Evolutionary conservation across 1,140 invertebrate species (phyloP).

Genomic region (Micrasema longulum): DNA sequence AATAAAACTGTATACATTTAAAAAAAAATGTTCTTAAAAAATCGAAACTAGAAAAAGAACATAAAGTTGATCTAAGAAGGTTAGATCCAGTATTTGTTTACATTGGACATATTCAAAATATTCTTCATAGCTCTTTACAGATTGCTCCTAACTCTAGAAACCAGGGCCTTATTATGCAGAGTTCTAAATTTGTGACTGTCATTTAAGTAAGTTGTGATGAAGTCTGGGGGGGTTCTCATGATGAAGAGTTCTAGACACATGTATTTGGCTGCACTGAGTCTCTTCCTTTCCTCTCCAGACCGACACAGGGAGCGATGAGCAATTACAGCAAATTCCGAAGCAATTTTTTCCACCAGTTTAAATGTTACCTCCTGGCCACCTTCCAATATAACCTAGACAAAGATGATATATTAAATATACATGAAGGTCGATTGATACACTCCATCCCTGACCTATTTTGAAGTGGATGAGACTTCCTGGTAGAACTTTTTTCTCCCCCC

Average conservation of each 20-base stretch:
- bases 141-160: constrained; percentile 57
- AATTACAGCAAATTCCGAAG: constrained; percentile 59
- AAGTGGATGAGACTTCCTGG: too few relatives aligned
- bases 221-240: constrained; percentile 67
- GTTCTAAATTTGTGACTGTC: constrained; percentile 69
- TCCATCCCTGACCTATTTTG: too few relatives aligned
- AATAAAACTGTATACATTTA: too few relatives aligned
- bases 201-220: constrained; percentile 71
- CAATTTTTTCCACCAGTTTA: constrained; percentile 63
- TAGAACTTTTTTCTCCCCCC: too few relatives aligned
- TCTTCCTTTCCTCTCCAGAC: constrained; percentile 60
- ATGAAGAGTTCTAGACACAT: constrained; percentile 70
- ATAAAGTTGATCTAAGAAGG: too few relatives aligned
- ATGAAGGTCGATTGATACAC: too few relatives aligned
- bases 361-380: constrained; percentile 64
- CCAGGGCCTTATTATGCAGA: constrained; percentile 64
- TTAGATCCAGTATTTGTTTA: too few relatives aligned
- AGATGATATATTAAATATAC: too few relatives aligned
- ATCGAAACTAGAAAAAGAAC: too few relatives aligned
- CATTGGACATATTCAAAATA: constrained; percentile 7
- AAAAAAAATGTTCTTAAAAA: too few relatives aligned
- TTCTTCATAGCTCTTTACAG: constrained; percentile 52
- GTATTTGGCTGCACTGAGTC: constrained; percentile 65
- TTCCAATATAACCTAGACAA: constrained; percentile 59
- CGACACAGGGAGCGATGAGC: constrained; percentile 63